phyloP scores from a whole-genome alignment of 2,797 vertebrate genomes.

The Xiphophorus birchmanni region DNA sequence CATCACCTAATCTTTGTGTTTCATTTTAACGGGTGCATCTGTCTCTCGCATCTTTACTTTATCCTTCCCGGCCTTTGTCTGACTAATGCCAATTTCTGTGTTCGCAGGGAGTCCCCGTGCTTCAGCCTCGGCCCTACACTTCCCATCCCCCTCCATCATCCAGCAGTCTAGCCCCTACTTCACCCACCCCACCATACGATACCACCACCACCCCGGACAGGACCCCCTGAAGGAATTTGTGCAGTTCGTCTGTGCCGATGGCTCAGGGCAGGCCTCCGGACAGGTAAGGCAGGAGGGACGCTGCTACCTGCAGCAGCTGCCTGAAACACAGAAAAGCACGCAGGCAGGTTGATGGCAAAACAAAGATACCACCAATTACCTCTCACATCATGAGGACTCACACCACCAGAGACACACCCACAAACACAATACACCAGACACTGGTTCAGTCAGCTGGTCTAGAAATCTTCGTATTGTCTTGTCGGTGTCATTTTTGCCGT shows the following conservation, averaged over 20 bases:
- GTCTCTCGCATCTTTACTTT: not conserved
- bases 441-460: conserved; percentile 41
- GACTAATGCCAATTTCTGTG: conserved; percentile 61
- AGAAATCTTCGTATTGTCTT: conserved; percentile 70
- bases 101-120: conserved; percentile 91
- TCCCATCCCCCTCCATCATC: conserved; percentile 95
- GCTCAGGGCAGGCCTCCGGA: conserved; percentile 89
- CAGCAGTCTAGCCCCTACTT: conserved; percentile 97
- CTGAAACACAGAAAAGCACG: not conserved
- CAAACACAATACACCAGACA: conserved; percentile 30
- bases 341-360: not conserved
- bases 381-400: not conserved
- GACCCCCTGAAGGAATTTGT: conserved; percentile 98
- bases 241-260: conserved; percentile 96
- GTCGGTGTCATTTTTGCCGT: conserved; percentile 73
- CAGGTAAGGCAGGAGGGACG: conserved; percentile 83
- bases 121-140: conserved; percentile 93
- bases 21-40: conserved; percentile 22
- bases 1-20: conserved; percentile 19
- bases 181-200: conserved; percentile 97
- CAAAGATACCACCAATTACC: not conserved
- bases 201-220: conserved; percentile 93
- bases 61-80: conserved; percentile 23
- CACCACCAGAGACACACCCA: conserved; percentile 20
- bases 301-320: not conserved